Evolutionary conservation across 2,888 invertebrate genomes (phyloP), one percentile per base, ranked within the genome.

Genomic region (Gymnosoma rotundatum): DNA sequence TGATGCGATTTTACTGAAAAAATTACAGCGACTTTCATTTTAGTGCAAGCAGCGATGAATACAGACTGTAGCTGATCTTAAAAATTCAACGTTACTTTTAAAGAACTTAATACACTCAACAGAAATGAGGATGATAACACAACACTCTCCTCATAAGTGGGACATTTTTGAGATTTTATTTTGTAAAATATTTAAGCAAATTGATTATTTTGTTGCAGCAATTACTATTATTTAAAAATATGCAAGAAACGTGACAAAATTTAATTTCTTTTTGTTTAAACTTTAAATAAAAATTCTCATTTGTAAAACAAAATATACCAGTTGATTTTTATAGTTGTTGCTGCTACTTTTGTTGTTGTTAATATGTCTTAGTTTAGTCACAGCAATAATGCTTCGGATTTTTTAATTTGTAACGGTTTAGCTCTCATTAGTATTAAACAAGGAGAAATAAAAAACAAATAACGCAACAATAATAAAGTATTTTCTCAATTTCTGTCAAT

Each of bases 321-420:
- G 38, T 42, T 52, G 58, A 25, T 20, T 56, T 45, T 63, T 32
- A 32, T 20, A 45, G 18, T 54, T 72, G 10, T 50, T 67, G 54
- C 32, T 69, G 36, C 58, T 80, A 32, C 16, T 21, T 21, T 73
- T 61, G 16, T 25, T 36, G 20, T 56, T 56, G 36, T 63, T 73
- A 54, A 21, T 64, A 64, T 66, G 64, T 50, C 72, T 67, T 73
- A 32, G 52, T 54, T 38, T 64, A 50, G 21, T 42, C 58, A 20
- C 25, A 54, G 42, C 20, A 36, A 48, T 36, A 60, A 25, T 54
- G 50, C 14, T 56, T 56, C 20, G 36, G 18, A 48, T 60, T 54
- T 76, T 82, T 38, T 69, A 67, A 74, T 63, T 50, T 81, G 73
- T 69, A 84, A 81, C 84, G 80, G 78, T 74, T 64, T 64, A 64